These are phyloP conservation scores for Omphaloscelis lunosa DNA, from an alignment of 2,888 invertebrate genomes.

Conservation along the genomic window DNA sequence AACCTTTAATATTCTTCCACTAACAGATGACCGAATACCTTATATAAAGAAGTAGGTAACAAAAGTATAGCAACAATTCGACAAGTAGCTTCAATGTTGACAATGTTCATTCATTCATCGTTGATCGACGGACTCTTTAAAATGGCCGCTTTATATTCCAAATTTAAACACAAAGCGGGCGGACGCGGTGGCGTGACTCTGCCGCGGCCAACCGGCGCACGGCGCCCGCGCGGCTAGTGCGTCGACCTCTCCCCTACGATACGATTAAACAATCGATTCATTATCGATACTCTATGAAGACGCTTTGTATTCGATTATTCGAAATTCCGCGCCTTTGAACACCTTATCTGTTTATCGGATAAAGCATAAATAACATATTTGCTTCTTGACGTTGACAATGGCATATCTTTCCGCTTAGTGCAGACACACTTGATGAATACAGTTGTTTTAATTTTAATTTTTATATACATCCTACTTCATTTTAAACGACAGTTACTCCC, in stretches of 20 bases:
- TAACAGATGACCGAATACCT: slow-evolving; percentile 45
- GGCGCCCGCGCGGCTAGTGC: slow-evolving; percentile 75
- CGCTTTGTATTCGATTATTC: slow-evolving; percentile 51
- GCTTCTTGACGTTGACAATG: slow-evolving; percentile 42
- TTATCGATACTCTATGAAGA: slow-evolving; percentile 63
- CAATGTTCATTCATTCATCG: slow-evolving; percentile 72
- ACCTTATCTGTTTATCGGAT: slow-evolving; percentile 40
- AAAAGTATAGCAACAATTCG: slow-evolving; percentile 41
- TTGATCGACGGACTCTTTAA: slow-evolving; percentile 65
- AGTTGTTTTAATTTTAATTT: neutral
- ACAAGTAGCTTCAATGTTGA: slow-evolving; percentile 59
- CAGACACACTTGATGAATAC: slow-evolving; percentile 37
- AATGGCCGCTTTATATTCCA: slow-evolving; percentile 80
- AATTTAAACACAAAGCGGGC: slow-evolving; percentile 83
- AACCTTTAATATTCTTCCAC: slow-evolving; percentile 45
- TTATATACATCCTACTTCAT: too few relatives aligned
- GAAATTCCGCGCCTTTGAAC: slow-evolving; percentile 42
- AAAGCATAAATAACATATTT: slow-evolving; percentile 14
- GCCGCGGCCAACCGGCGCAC: slow-evolving; percentile 79
- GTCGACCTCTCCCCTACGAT: slow-evolving; percentile 80
- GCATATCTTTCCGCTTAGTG: slow-evolving; percentile 19
- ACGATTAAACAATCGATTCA: slow-evolving; percentile 66
- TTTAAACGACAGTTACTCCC: neutral
- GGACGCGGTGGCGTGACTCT: slow-evolving; percentile 84
- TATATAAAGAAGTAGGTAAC: slow-evolving; percentile 41